phyloP scores from a whole-genome alignment of 2,797 vertebrate species.

The Silurus aristotelis region DNA sequence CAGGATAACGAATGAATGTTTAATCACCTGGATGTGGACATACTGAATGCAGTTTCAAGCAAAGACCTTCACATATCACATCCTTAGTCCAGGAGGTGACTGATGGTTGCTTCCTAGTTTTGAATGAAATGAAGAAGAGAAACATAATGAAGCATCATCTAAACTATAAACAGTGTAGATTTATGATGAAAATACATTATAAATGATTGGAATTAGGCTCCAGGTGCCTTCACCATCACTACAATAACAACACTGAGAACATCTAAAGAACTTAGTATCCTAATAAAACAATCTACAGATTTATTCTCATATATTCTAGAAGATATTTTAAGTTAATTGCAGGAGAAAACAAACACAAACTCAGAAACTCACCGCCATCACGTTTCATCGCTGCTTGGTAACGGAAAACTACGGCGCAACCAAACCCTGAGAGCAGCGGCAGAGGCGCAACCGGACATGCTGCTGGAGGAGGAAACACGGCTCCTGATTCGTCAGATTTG shows the following conservation, averaged over 20 bases:
- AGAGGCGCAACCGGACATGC: background rate
- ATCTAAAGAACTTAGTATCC: background rate
- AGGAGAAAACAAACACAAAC: background rate
- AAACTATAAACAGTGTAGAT: background rate
- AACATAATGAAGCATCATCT: background rate
- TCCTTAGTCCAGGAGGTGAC: too few relatives aligned
- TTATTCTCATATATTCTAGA: background rate
- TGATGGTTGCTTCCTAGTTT: background rate
- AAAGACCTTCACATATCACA: background rate
- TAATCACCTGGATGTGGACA: slow-evolving; percentile 39
- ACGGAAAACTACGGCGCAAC: slow-evolving; percentile 70
- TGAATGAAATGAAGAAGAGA: background rate
- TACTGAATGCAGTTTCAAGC: background rate
- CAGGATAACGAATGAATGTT: too few relatives aligned
- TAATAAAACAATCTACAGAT: background rate
- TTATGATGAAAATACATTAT: background rate
- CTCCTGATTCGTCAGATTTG: background rate
- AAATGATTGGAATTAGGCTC: background rate
- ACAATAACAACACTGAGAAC: background rate
- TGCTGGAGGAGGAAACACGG: background rate
- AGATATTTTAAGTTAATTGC: background rate
- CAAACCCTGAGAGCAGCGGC: slow-evolving; percentile 49
- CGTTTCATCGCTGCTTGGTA: slow-evolving; percentile 71
- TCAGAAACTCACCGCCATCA: slow-evolving; percentile 41
- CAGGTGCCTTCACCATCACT: too few relatives aligned